Evolutionary conservation across 2,113 vertebrate genomes (phyloP), one percentile per base, ranked within the genome.

Genomic region (Nesogale talazaci): DNA sequence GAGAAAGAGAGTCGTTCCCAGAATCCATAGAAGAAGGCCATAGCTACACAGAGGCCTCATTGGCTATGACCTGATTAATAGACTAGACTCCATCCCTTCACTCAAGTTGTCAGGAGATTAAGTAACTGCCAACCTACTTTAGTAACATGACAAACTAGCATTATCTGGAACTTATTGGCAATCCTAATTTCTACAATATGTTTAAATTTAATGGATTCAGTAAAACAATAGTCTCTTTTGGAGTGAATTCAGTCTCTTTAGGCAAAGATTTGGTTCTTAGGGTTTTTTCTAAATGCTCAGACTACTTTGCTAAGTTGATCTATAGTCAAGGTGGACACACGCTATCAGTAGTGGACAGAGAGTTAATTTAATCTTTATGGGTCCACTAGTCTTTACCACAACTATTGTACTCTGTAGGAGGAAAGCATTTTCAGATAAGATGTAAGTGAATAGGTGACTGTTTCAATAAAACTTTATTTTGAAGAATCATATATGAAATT

Each of bases 401-500:
- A 59, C 57, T 82, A 52, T 15, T 90, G 22, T 83, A 4, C 57
- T 83, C 9, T 74, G 16, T 15, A 40, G 36, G 3, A 75, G n/a
- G 63, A 88, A 86, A 63, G 76, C 29, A 57, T 40, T 27, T n/a
- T 74, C 11, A 61, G 42, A 14, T 23, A 63, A 67, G 36, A 38
- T 34, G 23, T 56, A 82, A 86, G 83, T 36, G 19, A 46, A 57
- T 52, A 22, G 25, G 10, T 22, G 19, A 65, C 38, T 79, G 9
- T 42, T 20, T 61, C 72, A 92, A 82, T 65, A 52, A 52, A 40
- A 79, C 12, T 91, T 83, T 75, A 75, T 76, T 94, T 90, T 65
- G 74, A 25, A 31, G 46, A 34, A 61, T 6, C 72, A 81, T 46
- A 61, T 74, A 61, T 6, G 65, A 88, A 86, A 75, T 81, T 88